Evolutionary conservation across 2,797 vertebrate species (phyloP).

Genomic region (Rhinatrema bivittatum): DNA sequence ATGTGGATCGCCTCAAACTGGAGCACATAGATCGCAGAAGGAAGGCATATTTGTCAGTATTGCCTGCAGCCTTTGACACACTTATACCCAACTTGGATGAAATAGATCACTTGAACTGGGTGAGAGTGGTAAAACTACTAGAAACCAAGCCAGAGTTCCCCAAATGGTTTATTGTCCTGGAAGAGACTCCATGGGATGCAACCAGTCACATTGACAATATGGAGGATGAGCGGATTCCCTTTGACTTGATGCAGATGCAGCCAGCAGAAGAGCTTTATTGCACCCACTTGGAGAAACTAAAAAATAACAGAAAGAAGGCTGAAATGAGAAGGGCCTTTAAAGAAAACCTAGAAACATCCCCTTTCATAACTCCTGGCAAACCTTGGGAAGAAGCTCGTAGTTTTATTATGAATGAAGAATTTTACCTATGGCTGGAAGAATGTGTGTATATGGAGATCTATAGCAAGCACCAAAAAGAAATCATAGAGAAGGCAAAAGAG

Average conservation of each 20-base stretch:
- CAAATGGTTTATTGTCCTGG: slow-evolving; percentile 87
- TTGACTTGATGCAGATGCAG: slow-evolving; percentile 82
- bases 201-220: slow-evolving; percentile 78
- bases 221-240: slow-evolving; percentile 84
- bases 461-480: slow-evolving; percentile 87
- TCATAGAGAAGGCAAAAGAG: slow-evolving; percentile 90
- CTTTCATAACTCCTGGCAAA: slow-evolving; percentile 88
- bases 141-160: slow-evolving; percentile 85
- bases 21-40: slow-evolving; percentile 87
- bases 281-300: slow-evolving; percentile 75
- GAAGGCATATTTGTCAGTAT: slow-evolving; percentile 67
- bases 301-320: slow-evolving; percentile 75
- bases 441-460: slow-evolving; percentile 86
- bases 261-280: slow-evolving; percentile 73
- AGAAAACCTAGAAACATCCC: slow-evolving; percentile 78
- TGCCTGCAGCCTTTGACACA: slow-evolving; percentile 78
- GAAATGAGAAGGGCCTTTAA: slow-evolving; percentile 87
- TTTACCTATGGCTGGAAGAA: slow-evolving; percentile 92
- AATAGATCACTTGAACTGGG: slow-evolving; percentile 82
- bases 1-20: slow-evolving; percentile 86
- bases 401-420: slow-evolving; percentile 95
- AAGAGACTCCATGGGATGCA: slow-evolving; percentile 91
- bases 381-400: slow-evolving; percentile 95
- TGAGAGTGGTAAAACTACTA: slow-evolving; percentile 77
- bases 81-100: slow-evolving; percentile 82